Evolutionary conservation across 2,888 invertebrate species (phyloP).

Genomic region (Epicampocera succincta): DNA sequence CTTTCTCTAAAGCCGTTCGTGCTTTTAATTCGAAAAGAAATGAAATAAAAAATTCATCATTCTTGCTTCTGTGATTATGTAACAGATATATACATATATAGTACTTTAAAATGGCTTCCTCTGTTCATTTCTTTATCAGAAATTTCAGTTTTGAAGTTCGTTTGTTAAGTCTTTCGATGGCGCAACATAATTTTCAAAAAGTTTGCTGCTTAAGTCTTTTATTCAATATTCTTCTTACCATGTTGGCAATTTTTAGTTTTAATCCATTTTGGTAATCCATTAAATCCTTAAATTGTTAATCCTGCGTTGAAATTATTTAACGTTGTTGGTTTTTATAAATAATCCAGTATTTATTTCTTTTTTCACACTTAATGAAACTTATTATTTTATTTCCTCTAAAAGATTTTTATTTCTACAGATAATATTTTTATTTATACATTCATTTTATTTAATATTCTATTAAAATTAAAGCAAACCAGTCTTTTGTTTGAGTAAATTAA

Average conservation of each 20-base stretch:
- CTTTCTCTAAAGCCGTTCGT: too few relatives aligned
- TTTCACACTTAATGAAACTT: conserved; percentile 33
- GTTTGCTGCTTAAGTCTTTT: conserved; percentile 52
- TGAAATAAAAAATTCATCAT: conserved; percentile 38
- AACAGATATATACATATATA: conserved; percentile 6
- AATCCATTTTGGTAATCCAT: conserved; percentile 64
- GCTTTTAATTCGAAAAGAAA: neutral
- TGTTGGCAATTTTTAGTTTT: conserved; percentile 22
- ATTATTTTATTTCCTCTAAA: conserved; percentile 1
- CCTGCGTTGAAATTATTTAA: neutral
- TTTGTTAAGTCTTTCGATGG: conserved; percentile 36
- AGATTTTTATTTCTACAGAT: neutral
- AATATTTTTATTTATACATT: neutral
- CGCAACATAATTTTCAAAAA: neutral
- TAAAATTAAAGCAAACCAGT: conserved; percentile 21
- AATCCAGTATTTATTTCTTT: conserved; percentile 16
- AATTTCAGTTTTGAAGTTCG: conserved; percentile 16
- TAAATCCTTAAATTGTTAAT: conserved; percentile 50
- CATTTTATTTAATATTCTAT: conserved; percentile 11
- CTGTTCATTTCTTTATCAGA: neutral
- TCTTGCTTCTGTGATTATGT: conserved; percentile 19
- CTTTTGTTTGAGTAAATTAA: conserved; percentile 5
- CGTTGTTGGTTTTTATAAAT: neutral
- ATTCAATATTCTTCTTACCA: conserved; percentile 52
- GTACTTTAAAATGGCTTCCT: neutral